These are phyloP conservation scores for Holocentrus rufus DNA, from an alignment of 2,797 vertebrate genomes.

Conservation along the genomic window DNA sequence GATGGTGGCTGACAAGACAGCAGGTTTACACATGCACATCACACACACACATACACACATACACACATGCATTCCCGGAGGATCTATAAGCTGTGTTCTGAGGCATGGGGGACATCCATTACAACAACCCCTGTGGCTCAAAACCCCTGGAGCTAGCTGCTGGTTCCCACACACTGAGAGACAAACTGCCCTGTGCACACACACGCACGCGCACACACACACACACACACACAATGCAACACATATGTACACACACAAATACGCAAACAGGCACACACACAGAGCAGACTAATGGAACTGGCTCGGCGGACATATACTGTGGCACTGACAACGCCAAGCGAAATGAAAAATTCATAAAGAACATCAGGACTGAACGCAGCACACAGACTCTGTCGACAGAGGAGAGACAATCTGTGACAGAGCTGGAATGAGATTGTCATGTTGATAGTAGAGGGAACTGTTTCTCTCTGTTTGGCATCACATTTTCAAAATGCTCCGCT, in stretches of 20 bases:
- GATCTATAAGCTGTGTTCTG: constrained; percentile 70
- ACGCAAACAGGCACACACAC: constrained; percentile 50
- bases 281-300: constrained; percentile 61
- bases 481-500: constrained; percentile 17
- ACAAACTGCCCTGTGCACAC: constrained; percentile 60
- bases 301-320: constrained; percentile 47
- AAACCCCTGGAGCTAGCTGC: constrained; percentile 67
- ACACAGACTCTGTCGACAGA: constrained; percentile 11
- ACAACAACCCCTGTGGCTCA: constrained; percentile 65
- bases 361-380: constrained; percentile 35
- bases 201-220: constrained; percentile 2
- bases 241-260: constrained; percentile 39
- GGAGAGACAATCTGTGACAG: constrained; percentile 52
- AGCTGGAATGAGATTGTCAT: constrained; percentile 52
- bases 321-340: constrained; percentile 18
- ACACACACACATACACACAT: constrained; percentile 19
- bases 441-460: constrained; percentile 7
- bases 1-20: constrained; percentile 65
- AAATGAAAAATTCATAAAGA: constrained; percentile 67
- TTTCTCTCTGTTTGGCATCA: constrained; percentile 9
- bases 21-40: constrained; percentile 44
- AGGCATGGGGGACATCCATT: constrained; percentile 72
- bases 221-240: constrained; percentile 11
- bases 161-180: constrained; percentile 69
- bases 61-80: constrained; percentile 41